Evolutionary conservation across 1,140 invertebrate species (phyloP), one percentile per base, ranked within the genome.

Genomic region (Maconellicoccus hirsutus): DNA sequence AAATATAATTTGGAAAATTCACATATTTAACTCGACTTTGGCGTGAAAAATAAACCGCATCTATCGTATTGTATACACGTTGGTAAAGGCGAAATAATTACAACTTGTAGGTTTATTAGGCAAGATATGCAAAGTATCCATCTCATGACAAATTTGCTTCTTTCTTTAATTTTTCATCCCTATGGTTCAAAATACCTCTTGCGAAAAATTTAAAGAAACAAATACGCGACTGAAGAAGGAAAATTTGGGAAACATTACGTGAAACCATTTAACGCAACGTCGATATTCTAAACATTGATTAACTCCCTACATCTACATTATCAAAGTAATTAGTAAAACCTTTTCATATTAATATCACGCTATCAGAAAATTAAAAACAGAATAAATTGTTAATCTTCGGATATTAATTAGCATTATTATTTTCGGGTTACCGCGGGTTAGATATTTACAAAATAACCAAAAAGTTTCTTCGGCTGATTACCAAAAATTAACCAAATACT

Each of bases 381-480:
- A 52, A 52, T 52, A 52, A 52, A 52, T 52, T 52, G 42, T 52
- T 52, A 52, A 52, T 52, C 42, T 52, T 52, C 42, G 42, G 3
- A 52, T 52, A 52, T 52, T 52, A 52, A 52, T 52, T 52, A 52
- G 42, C n/a, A 52, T 52, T 52, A 52, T 52, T 52, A 52, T 52
- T 52, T 52, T 52, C 42, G 42, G 42, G 42, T 52, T 52, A 52
- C 42, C n/a, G 42, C n/a, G 42, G 42, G 42, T 52, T 52, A 52
- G 42, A 52, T 52, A 52, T 52, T 52, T 52, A 52, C 42, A 52
- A 52, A 52, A 52, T 52, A 52, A 16, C 42, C 42, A 52, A 52
- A 52, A 52, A 52, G 42, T 52, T 52, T 52, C 42, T 16, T 19
- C 42, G 12, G 42, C 42, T 52, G 42, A 52, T 52, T 52, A 52